Evolutionary conservation across 2,113 vertebrate genomes (phyloP).

Genomic region (Nerophis ophidion): DNA sequence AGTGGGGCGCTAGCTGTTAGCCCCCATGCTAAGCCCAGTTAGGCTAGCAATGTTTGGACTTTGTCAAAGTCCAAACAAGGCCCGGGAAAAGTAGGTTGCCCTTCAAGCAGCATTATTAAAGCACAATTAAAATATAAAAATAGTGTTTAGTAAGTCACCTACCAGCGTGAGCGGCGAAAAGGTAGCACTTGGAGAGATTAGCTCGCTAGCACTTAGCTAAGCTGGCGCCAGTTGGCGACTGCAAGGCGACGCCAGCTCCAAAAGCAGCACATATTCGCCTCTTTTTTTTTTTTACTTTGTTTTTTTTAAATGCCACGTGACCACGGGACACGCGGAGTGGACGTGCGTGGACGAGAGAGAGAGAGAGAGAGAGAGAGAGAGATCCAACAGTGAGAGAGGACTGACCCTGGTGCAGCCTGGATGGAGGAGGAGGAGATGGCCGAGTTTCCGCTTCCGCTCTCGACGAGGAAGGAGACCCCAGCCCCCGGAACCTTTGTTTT

Average conservation of each 20-base stretch:
- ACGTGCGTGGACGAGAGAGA: not conserved
- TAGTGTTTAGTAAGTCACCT: conserved; percentile 18
- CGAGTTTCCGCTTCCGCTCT: conserved; percentile 76
- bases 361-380: conserved; percentile 19
- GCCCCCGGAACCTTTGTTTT: conserved; percentile 64
- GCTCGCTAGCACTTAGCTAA: conserved; percentile 31
- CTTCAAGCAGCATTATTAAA: not conserved
- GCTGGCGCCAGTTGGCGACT: conserved; percentile 45
- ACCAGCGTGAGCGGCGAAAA: conserved; percentile 24
- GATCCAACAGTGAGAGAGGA: conserved; percentile 51
- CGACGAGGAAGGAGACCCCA: conserved; percentile 59
- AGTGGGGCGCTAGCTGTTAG: too few species aligned
- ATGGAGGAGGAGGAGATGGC: conserved; percentile 77
- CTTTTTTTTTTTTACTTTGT: not conserved
- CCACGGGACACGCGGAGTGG: conserved; percentile 4
- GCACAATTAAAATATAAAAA: not conserved
- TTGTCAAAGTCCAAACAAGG: conserved; percentile 6
- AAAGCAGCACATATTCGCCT: conserved; percentile 28
- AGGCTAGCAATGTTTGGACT: conserved; percentile 19
- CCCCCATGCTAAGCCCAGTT: not conserved
- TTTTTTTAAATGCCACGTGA: not conserved
- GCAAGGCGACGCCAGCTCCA: conserved; percentile 5
- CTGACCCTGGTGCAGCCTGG: conserved; percentile 71
- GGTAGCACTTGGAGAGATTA: conserved; percentile 45
- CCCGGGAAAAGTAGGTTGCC: too few species aligned